Evolutionary conservation across 2,888 invertebrate species (phyloP).

Genomic region (Cosmorhoe ocellata): DNA sequence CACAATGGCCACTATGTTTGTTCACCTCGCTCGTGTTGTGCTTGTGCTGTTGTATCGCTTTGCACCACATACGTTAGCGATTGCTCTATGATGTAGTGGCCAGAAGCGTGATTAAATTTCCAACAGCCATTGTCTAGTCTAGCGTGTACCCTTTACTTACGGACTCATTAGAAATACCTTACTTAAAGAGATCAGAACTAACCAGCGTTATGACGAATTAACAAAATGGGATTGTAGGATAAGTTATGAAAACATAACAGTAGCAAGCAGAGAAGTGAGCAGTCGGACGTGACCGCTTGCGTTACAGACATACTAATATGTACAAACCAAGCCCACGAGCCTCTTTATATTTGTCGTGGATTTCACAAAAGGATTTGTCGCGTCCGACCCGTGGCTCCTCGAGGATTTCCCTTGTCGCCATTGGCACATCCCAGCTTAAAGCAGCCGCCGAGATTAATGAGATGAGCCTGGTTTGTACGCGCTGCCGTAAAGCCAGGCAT

Average conservation of each 20-base stretch:
- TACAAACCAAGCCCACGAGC: slow-evolving; percentile 33
- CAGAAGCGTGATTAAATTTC: slow-evolving; percentile 63
- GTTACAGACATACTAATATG: slow-evolving; percentile 32
- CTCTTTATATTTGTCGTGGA: slow-evolving; percentile 66
- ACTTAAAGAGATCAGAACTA: too few relatives aligned
- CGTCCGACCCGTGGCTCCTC: slow-evolving; percentile 55
- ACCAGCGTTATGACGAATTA: too few relatives aligned
- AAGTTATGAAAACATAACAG: too few relatives aligned
- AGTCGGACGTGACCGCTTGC: slow-evolving; percentile 12
- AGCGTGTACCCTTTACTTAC: slow-evolving; percentile 36
- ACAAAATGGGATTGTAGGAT: too few relatives aligned
- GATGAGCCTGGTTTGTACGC: slow-evolving; percentile 55
- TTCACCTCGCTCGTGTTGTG: slow-evolving; percentile 48
- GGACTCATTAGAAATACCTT: too few relatives aligned
- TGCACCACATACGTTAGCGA: slow-evolving; percentile 45
- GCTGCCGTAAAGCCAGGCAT: slow-evolving; percentile 36
- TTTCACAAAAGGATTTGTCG: slow-evolving; percentile 71
- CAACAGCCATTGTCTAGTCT: slow-evolving; percentile 47
- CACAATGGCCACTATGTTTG: slow-evolving; percentile 69
- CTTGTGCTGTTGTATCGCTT: slow-evolving; percentile 51
- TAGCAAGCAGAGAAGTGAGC: slow-evolving; percentile 2
- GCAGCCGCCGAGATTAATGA: slow-evolving; percentile 76
- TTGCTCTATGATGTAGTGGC: slow-evolving; percentile 54
- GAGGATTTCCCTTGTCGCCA: slow-evolving; percentile 73
- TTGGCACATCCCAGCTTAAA: slow-evolving; percentile 75